Percentiles rank a stretch among this genome's conserved stretches.
Evolutionary conservation across 2,797 vertebrate species (phyloP).

Genomic region (Coendou prehensilis): DNA sequence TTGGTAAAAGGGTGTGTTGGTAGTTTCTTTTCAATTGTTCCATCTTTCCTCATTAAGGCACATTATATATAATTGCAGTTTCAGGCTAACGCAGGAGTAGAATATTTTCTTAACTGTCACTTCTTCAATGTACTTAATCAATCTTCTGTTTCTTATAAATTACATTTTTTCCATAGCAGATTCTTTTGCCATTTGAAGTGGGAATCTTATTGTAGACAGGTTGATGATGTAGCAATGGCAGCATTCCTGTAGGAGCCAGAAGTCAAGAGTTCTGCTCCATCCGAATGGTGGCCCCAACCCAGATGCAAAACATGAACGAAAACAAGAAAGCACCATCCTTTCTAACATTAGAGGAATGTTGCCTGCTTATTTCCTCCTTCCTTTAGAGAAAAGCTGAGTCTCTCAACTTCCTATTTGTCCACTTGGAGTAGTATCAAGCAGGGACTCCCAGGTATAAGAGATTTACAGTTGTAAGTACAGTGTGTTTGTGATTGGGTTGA

Average conservation of each 20-base stretch:
- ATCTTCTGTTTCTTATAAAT: constrained; percentile 25
- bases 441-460: fast-evolving
- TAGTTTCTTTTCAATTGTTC: constrained; percentile 59
- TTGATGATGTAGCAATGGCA: neutral
- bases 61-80: constrained; percentile 57
- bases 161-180: neutral
- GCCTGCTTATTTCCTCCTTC: neutral
- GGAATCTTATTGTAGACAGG: neutral
- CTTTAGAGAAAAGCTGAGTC: neutral
- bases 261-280: neutral
- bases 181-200: neutral
- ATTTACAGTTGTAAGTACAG: neutral
- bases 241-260: no score
- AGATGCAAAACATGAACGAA: neutral
- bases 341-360: neutral
- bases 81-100: constrained; percentile 19
- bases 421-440: neutral
- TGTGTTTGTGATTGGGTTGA: neutral
- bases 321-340: neutral
- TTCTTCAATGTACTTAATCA: constrained; percentile 47
- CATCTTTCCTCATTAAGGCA: constrained; percentile 52
- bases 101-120: constrained; percentile 68
- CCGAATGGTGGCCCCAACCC: neutral
- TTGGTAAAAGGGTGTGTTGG: neutral
- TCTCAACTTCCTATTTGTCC: neutral